These are phyloP conservation scores for Butorides virescens DNA, from an alignment of 2,113 vertebrate species.

Conservation along the genomic window DNA sequence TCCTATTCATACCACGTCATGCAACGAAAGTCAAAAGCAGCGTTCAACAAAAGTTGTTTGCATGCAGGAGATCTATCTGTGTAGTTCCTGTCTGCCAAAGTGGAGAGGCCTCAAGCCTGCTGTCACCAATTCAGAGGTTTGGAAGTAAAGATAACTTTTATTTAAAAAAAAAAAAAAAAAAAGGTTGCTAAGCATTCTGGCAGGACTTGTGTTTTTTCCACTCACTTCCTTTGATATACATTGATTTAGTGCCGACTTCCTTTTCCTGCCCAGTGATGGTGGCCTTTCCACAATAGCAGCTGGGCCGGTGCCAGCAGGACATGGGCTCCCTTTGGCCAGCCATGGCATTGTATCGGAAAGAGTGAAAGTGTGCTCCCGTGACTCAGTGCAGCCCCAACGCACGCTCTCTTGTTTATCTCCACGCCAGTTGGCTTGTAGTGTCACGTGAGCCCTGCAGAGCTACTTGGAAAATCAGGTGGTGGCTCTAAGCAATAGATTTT, in stretches of 20 bases:
- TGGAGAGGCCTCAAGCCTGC: not conserved
- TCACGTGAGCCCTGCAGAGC: not conserved
- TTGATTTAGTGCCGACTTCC: conserved; percentile 87
- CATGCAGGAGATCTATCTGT: not conserved
- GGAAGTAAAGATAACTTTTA: conserved; percentile 6
- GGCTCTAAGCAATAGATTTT: not conserved
- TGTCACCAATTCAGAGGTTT: not conserved
- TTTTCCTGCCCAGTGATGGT: conserved; percentile 84
- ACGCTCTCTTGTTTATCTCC: not conserved
- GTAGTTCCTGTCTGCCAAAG: not conserved
- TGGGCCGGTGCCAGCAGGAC: conserved; percentile 82
- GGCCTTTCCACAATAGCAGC: conserved; percentile 80
- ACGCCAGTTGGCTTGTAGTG: not conserved
- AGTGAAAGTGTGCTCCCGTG: conserved; percentile 66
- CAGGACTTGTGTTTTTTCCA: conserved; percentile 80
- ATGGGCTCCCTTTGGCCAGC: conserved; percentile 39
- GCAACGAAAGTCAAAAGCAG: not conserved
- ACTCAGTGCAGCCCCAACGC: not conserved
- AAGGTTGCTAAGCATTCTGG: conserved; percentile 44
- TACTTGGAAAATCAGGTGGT: not conserved
- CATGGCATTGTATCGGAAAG: conserved; percentile 58
- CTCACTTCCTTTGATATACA: conserved; percentile 86
- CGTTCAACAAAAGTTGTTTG: not conserved
- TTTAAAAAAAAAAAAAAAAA: not conserved
- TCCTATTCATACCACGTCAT: rapidly evolving